Conservation (phyloP, 2,113 vertebrate genomes). For the Phylloscopus trochilus region DNA sequence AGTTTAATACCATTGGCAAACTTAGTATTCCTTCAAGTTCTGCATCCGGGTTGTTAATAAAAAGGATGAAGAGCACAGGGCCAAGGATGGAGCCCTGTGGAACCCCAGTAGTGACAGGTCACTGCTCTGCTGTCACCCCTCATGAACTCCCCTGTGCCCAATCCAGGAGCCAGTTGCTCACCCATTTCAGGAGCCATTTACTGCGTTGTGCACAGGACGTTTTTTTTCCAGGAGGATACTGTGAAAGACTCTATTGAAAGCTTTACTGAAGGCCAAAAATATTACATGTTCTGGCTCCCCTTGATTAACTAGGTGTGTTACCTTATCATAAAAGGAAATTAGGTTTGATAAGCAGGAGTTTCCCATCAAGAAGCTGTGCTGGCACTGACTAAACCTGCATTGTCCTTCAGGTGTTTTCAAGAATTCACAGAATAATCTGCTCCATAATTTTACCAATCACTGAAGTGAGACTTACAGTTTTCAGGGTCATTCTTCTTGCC, state of each 20-base stretch:
- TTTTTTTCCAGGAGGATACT: not conserved
- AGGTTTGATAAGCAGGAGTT: not conserved
- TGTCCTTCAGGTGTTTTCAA: not conserved
- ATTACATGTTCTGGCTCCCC: not conserved
- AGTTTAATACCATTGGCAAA: not conserved
- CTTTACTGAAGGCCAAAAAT: not conserved
- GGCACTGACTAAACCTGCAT: not conserved
- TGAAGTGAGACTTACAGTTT: not conserved
- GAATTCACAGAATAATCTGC: not conserved
- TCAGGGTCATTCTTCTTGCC: not conserved
- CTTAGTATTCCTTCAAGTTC: not conserved
- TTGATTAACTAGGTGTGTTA: not conserved
- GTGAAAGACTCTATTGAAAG: not conserved
- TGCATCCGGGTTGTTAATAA: not conserved
- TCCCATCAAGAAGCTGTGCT: rapidly evolving
- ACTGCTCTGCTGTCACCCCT: not conserved
- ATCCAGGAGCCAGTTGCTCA: not conserved
- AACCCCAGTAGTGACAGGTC: not conserved
- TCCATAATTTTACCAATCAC: not conserved
- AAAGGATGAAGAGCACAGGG: not conserved
- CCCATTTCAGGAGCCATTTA: not conserved
- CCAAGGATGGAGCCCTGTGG: not conserved
- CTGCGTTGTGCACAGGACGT: not conserved
- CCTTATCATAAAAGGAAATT: not conserved
- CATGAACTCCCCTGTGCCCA: rapidly evolving